Evolutionary conservation across 2,113 vertebrate species (phyloP).

Genomic region (Sturnus vulgaris): DNA sequence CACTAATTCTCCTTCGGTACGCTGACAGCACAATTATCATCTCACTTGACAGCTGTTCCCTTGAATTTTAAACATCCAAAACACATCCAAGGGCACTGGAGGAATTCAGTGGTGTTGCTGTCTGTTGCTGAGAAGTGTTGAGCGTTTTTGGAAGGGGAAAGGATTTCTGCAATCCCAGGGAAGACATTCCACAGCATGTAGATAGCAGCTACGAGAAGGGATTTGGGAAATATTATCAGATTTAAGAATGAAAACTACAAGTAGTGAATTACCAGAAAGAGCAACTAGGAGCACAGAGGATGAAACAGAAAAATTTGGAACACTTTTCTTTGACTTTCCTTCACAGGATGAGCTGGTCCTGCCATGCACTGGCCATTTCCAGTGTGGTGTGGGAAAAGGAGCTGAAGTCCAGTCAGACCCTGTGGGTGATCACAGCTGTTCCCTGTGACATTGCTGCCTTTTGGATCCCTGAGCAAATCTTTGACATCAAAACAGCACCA

Average conservation of each 20-base stretch:
- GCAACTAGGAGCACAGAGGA: not conserved
- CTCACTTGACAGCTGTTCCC: constrained; percentile 24
- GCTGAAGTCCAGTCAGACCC: rapidly evolving
- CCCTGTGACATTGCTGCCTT: not conserved
- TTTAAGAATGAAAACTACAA: not conserved
- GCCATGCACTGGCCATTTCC: not conserved
- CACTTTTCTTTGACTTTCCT: not conserved
- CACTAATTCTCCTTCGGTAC: not conserved
- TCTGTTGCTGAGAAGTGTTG: not conserved
- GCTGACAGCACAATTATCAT: constrained; percentile 18
- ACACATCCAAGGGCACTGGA: not conserved
- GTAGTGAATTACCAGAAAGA: not conserved
- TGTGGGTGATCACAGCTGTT: not conserved
- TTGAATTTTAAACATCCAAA: constrained; percentile 33
- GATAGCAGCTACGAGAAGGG: not conserved
- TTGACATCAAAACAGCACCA: not conserved
- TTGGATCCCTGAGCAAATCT: not conserved
- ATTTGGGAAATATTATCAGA: not conserved
- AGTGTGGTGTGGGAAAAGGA: not conserved
- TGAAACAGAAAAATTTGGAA: not conserved
- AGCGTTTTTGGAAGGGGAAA: not conserved
- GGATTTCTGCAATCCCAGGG: not conserved
- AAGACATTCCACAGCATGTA: not conserved
- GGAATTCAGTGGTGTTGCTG: not conserved
- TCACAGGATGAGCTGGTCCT: not conserved